Conservation (phyloP, 2,888 invertebrate species). For the Eueremaeus valkanovi region DNA sequence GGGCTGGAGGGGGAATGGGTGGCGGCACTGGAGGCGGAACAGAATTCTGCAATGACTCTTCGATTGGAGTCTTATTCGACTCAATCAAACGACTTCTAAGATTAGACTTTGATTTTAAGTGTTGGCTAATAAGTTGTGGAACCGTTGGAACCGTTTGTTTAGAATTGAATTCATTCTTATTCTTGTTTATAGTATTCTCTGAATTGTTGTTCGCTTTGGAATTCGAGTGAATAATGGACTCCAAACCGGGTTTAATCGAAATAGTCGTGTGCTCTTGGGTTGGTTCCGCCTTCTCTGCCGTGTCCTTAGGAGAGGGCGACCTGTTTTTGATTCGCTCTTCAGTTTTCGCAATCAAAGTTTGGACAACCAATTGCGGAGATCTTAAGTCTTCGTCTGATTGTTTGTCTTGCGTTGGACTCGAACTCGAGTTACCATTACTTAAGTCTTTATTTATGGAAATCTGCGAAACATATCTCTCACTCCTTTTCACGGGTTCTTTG, state of each 20-base stretch:
- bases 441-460: slow-evolving; percentile 1
- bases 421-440: too few relatives aligned
- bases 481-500: background rate
- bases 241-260: slow-evolving; percentile 15
- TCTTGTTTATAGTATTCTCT: background rate
- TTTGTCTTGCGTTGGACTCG: too few relatives aligned
- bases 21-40: slow-evolving; percentile 36
- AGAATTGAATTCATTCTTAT: background rate
- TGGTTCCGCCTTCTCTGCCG: background rate
- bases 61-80: background rate
- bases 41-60: background rate
- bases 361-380: slow-evolving; percentile 1
- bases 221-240: background rate
- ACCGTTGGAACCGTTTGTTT: background rate
- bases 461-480: slow-evolving; percentile 24
- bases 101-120: background rate
- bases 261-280: slow-evolving; percentile 2
- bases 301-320: background rate
- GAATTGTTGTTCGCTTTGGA: background rate
- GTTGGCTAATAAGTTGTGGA: background rate
- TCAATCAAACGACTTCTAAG: background rate
- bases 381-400: background rate
- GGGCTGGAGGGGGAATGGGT: slow-evolving; percentile 29
- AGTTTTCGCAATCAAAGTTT: background rate
- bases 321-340: background rate